Conservation (phyloP, 2,888 invertebrate genomes). For the Xestia xanthographa region DNA sequence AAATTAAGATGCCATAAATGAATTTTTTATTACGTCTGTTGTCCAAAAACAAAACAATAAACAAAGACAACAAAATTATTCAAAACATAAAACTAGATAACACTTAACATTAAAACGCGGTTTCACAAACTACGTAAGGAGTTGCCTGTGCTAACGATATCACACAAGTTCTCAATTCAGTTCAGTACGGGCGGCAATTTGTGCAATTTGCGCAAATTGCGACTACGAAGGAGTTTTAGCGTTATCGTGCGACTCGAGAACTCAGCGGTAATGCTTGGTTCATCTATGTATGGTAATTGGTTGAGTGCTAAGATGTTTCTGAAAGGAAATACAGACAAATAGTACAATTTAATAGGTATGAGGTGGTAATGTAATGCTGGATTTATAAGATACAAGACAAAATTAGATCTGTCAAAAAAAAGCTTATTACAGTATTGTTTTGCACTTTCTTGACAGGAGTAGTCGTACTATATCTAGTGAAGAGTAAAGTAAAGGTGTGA, state of each 20-base stretch:
- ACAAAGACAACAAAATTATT: slow-evolving; percentile 2
- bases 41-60: slow-evolving; percentile 7
- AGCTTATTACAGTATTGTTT: not conserved
- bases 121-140: slow-evolving; percentile 67
- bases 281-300: slow-evolving; percentile 66
- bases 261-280: slow-evolving; percentile 57
- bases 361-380: not conserved
- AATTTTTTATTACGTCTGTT: not conserved
- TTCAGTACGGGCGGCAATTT: slow-evolving; percentile 80
- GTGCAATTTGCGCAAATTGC: slow-evolving; percentile 84
- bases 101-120: slow-evolving; percentile 60
- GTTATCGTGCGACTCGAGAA: slow-evolving; percentile 72
- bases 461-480: not conserved
- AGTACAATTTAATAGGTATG: slow-evolving; percentile 9
- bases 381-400: not conserved
- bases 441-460: not conserved
- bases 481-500: too few species aligned
- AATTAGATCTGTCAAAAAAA: not conserved
- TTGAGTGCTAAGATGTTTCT: slow-evolving; percentile 64
- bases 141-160: slow-evolving; percentile 77
- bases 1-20: not conserved
- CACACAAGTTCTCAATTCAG: slow-evolving; percentile 77
- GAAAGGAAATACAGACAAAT: slow-evolving; percentile 34
- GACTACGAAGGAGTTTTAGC: slow-evolving; percentile 72
- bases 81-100: slow-evolving; percentile 38